phyloP scores from a whole-genome alignment of 1,140 invertebrate genomes.

The Polypedilum pembai region DNA sequence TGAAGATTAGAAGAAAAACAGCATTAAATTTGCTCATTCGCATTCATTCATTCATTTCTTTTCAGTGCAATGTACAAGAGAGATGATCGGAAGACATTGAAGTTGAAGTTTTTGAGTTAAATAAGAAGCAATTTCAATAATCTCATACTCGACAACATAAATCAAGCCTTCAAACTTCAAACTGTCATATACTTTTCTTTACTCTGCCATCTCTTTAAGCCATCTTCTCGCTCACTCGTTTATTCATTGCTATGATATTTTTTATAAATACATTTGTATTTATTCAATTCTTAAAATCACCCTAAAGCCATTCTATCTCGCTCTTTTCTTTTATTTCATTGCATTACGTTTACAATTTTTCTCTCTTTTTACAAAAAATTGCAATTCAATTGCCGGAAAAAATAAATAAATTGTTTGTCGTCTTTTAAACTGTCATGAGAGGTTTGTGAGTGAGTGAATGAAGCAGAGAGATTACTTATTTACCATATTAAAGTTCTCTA shows the following conservation, averaged over 20 bases:
- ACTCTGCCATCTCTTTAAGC: background rate
- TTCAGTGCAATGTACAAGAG: background rate
- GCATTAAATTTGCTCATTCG: background rate
- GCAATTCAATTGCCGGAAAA: slow-evolving; percentile 16
- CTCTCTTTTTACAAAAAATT: slow-evolving; percentile 1
- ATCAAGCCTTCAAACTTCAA: slow-evolving; percentile 26
- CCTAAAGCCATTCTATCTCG: slow-evolving; percentile 10
- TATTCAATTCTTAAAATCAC: background rate
- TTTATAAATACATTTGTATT: background rate
- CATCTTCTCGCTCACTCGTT: background rate
- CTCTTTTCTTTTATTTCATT: slow-evolving; percentile 10
- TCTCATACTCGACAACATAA: slow-evolving; percentile 8
- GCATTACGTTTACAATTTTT: background rate
- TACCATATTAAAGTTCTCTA: background rate
- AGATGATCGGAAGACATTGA: slow-evolving; percentile 3
- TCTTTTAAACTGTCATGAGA: background rate
- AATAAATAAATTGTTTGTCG: slow-evolving; percentile 12
- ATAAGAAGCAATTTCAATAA: slow-evolving; percentile 13
- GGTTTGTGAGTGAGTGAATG: no score
- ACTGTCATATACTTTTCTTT: slow-evolving; percentile 21
- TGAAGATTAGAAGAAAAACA: slow-evolving; percentile 12
- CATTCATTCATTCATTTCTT: no score
- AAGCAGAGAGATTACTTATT: background rate
- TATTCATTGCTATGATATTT: no score
- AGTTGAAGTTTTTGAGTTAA: background rate